A percentile compares a stretch with the other conserved stretches of the same genome.
Evolutionary conservation across 2,888 invertebrate species (phyloP).

Genomic region (Sinhomidia bicolor): DNA sequence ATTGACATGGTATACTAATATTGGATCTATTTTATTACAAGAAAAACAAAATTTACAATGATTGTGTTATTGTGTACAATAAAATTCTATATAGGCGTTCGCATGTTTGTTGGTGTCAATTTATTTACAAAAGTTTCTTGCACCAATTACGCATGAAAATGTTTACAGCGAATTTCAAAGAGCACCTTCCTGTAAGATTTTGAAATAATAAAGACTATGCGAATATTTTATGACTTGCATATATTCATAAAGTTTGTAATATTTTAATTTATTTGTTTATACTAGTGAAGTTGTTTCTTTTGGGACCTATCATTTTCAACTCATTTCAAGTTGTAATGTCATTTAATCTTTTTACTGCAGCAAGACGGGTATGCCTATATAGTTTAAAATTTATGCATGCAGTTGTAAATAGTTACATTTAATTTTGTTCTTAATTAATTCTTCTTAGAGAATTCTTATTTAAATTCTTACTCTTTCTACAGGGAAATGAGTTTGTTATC

Average conservation of each 20-base stretch:
- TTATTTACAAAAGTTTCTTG: constrained; percentile 50
- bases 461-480: background rate
- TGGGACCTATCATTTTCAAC: constrained; percentile 66
- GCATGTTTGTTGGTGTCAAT: constrained; percentile 54
- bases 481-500: constrained; percentile 45
- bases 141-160: constrained; percentile 12
- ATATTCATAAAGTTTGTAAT: background rate
- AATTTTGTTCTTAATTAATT: no score
- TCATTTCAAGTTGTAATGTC: constrained; percentile 67
- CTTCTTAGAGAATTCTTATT: background rate
- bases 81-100: constrained; percentile 43
- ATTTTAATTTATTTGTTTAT: background rate
- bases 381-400: background rate
- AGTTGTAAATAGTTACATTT: background rate
- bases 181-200: constrained; percentile 48
- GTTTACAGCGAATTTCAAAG: constrained; percentile 11
- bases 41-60: no score
- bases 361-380: constrained; percentile 35
- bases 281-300: constrained; percentile 57
- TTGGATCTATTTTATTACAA: no score
- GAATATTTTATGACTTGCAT: no score
- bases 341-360: constrained; percentile 53
- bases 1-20: constrained; percentile 57
- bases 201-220: background rate
- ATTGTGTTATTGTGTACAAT: background rate